phyloP scores from a whole-genome alignment of 2,113 vertebrate species.

The Megaceryle maxima region DNA sequence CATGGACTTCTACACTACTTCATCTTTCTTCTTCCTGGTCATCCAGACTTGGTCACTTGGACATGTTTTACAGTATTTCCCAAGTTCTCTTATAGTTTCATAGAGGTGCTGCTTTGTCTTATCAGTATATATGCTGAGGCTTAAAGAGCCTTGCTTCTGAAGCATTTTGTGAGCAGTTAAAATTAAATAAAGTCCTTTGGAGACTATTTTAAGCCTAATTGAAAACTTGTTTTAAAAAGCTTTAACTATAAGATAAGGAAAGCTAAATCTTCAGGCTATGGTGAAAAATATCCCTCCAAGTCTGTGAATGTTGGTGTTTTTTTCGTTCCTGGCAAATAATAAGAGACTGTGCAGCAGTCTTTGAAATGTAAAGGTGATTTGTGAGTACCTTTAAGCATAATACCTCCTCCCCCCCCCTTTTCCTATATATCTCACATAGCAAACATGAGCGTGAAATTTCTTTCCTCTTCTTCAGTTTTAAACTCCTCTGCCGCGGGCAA shows the following conservation, averaged over 20 bases:
- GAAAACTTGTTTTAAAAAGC: not conserved
- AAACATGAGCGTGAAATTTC: accelerated
- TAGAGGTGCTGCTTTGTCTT: not conserved
- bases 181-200: not conserved
- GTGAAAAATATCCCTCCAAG: not conserved
- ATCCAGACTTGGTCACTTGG: not conserved
- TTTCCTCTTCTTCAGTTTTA: not conserved
- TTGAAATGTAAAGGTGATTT: not conserved
- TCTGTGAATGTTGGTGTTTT: not conserved
- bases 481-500: not conserved
- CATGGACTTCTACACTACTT: accelerated
- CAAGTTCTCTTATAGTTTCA: not conserved
- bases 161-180: not conserved
- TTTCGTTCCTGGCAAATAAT: not conserved
- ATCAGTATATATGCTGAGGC: not conserved
- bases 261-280: not conserved
- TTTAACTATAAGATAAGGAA: not conserved
- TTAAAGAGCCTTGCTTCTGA: not conserved
- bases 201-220: not conserved
- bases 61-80: not conserved
- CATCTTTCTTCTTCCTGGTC: not conserved
- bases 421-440: not conserved
- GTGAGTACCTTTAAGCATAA: not conserved
- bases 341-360: not conserved
- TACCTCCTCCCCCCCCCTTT: accelerated